Evolutionary conservation across 2,888 invertebrate species (phyloP).

Genomic region (Troides oblongomaculatus): DNA sequence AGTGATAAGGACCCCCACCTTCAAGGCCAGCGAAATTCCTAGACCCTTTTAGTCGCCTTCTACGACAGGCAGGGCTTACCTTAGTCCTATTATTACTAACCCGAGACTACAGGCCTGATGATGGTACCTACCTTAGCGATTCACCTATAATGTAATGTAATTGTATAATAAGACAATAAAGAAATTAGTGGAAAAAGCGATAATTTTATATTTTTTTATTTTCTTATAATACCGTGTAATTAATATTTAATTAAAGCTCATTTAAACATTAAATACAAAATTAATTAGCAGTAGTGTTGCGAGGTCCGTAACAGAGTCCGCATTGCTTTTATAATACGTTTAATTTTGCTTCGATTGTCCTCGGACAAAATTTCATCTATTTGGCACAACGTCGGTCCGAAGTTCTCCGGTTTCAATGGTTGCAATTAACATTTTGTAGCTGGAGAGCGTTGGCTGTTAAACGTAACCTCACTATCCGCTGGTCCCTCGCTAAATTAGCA

Average conservation of each 20-base stretch:
- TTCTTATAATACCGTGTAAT: background rate
- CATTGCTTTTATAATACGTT: slow-evolving; percentile 21
- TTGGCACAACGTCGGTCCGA: slow-evolving; percentile 29
- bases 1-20: too few relatives aligned
- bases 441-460: slow-evolving; percentile 40
- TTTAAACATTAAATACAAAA: slow-evolving; percentile 12
- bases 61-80: too few relatives aligned
- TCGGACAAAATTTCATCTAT: slow-evolving; percentile 29
- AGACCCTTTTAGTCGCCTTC: too few relatives aligned
- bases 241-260: slow-evolving; percentile 19
- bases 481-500: slow-evolving; percentile 40
- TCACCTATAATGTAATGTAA: too few relatives aligned
- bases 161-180: too few relatives aligned
- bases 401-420: slow-evolving; percentile 42
- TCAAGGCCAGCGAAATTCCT: too few relatives aligned
- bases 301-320: slow-evolving; percentile 23
- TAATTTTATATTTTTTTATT: too few relatives aligned
- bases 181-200: too few relatives aligned
- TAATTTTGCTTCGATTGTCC: slow-evolving; percentile 29
- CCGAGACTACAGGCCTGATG: too few relatives aligned
- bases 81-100: too few relatives aligned
- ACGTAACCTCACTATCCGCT: slow-evolving; percentile 37
- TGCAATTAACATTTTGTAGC: slow-evolving; percentile 44
- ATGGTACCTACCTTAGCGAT: too few relatives aligned
- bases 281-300: slow-evolving; percentile 24